Percentiles rank a stretch among this genome's conserved stretches.
Conservation (phyloP, 2,113 vertebrate species). For the Pedionomus torquatus region DNA sequence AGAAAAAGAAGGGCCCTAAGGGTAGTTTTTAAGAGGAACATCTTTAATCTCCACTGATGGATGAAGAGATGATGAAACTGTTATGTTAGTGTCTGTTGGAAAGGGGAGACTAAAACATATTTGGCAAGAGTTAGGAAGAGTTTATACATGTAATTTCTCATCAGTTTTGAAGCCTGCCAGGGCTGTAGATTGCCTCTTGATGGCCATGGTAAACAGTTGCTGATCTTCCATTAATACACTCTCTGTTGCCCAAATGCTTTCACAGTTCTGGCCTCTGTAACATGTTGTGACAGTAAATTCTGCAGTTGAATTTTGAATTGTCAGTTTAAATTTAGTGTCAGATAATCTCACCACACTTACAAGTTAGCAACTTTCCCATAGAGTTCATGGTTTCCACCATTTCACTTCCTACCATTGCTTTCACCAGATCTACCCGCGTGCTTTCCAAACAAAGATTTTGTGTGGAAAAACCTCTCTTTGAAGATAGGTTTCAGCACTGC, state of each 20-base stretch:
- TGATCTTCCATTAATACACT: neutral
- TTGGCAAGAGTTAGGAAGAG: neutral
- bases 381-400: neutral
- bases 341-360: neutral
- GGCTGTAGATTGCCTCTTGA: neutral
- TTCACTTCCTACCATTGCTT: neutral
- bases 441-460: neutral
- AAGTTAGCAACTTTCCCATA: neutral
- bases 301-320: neutral
- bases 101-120: neutral
- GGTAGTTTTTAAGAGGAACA: neutral
- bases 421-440: neutral
- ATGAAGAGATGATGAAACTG: neutral
- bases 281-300: neutral
- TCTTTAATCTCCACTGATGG: neutral
- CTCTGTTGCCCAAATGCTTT: neutral
- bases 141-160: neutral
- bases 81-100: neutral
- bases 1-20: neutral
- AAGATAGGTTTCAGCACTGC: neutral
- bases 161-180: neutral
- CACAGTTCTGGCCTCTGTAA: neutral
- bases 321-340: neutral
- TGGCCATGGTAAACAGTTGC: neutral
- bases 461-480: neutral